phyloP scores from a whole-genome alignment of 2,113 vertebrate species.

The Microcebus griseorufus region DNA sequence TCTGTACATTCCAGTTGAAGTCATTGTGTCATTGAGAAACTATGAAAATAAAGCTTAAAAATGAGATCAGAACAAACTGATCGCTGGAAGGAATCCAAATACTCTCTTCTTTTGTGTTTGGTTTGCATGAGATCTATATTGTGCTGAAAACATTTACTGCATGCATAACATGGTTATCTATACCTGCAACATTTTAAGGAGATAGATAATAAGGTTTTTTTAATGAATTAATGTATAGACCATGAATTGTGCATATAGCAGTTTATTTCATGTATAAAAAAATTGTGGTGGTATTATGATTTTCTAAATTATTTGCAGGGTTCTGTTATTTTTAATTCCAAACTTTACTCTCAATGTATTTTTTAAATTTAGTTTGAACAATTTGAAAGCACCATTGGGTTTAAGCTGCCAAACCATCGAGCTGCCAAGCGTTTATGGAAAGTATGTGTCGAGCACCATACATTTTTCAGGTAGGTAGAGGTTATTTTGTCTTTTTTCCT shows the following conservation, averaged over 20 bases:
- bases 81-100: neutral
- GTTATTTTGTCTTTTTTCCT: neutral
- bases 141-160: neutral
- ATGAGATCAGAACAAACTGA: neutral
- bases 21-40: neutral
- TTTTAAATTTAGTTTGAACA: conserved; percentile 92
- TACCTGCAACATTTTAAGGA: neutral
- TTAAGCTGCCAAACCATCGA: conserved; percentile 97
- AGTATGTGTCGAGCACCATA: conserved; percentile 98
- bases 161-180: neutral
- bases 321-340: neutral
- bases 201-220: neutral
- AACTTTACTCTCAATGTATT: neutral
- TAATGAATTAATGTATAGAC: neutral
- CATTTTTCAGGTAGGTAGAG: conserved; percentile 95
- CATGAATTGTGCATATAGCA: neutral
- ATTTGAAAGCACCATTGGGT: conserved; percentile 99
- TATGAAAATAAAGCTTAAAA: neutral
- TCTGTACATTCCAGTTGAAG: neutral
- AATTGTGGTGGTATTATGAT: neutral
- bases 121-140: neutral
- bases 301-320: neutral
- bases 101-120: neutral
- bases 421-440: conserved; percentile 98
- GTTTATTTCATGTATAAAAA: neutral